These are phyloP conservation scores for Harmothoe impar DNA, from an alignment of 2,888 invertebrate species.

Conservation along the genomic window DNA sequence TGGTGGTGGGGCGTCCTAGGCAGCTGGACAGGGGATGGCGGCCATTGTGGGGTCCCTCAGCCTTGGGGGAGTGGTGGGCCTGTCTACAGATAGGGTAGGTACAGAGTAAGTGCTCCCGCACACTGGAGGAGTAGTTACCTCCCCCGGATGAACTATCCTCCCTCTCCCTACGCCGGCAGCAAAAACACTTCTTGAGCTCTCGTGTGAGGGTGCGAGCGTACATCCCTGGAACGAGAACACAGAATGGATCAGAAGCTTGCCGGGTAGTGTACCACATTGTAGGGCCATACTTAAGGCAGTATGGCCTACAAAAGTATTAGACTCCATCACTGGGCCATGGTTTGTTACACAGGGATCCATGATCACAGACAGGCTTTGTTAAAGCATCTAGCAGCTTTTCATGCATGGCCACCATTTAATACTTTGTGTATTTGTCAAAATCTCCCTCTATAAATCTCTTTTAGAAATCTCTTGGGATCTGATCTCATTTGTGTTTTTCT, in stretches of 20 bases:
- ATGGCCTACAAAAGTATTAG: not conserved
- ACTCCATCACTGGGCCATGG: not conserved
- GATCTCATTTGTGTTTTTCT: too few species aligned
- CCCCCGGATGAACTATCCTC: not conserved
- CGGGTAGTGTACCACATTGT: not conserved
- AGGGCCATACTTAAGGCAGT: not conserved
- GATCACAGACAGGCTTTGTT: not conserved
- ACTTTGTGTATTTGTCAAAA: too few species aligned
- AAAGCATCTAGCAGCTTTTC: too few species aligned
- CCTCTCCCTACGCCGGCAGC: conserved; percentile 68
- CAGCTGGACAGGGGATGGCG: not conserved
- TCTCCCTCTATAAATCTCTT: too few species aligned
- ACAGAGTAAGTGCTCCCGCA: conserved; percentile 12
- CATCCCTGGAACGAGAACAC: conserved; percentile 75
- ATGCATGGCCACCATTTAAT: too few species aligned
- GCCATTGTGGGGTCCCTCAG: not conserved
- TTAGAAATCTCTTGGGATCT: too few species aligned
- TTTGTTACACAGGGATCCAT: not conserved
- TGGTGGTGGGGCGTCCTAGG: not conserved
- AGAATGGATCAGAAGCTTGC: conserved; percentile 38
- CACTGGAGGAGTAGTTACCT: conserved; percentile 7
- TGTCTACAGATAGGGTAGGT: not conserved
- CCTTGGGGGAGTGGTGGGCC: not conserved
- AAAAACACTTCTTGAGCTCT: conserved; percentile 78
- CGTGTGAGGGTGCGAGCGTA: conserved; percentile 80